Base-by-base conservation (phyloP, 2,888 invertebrate genomes). In the Tachina fera region DNA sequence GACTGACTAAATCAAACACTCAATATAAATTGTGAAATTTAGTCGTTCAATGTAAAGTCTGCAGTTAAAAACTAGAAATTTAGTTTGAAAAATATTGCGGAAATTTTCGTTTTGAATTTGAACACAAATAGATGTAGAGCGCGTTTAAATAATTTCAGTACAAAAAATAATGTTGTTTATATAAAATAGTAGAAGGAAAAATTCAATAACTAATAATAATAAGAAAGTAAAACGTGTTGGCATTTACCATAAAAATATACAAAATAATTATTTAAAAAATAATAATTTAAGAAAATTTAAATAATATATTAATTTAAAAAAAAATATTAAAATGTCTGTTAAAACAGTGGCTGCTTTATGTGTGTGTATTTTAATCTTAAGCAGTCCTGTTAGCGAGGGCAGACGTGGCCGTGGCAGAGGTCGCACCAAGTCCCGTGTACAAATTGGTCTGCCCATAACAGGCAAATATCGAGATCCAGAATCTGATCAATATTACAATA, bases 391-490 rank as follows among this genome's bases (percentile, higher is more conserved):
- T 51, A 91, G 91, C 80, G 92, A 92, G 22, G 95, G 94, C 3
- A 94, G 97, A 65, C 94, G 97, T 89, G 96, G 96, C 11, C 94
- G 97, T 83, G 94, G 94, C 47, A 94, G 96, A 89, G 94, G 96
- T 88, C 95, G 96, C 89, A 95, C 96, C 71, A 96, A 96, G 90
- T 97, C 96, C 0, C 95, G 96, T 94, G 96, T 96, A 90, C 97
- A 97, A 95, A 97, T 97, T 89, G 97, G 97, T 71, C 92, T 97
- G 88, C 97, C 97, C 1, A 96, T 97, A 81, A 97, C 97, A 49
- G 97, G 97, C 85, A 97, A 97, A 93, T 97, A 97, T 91, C 94
- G 97, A 88, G 97, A 97, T 93, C 96, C 97, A 0, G 97, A 97
- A 92, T 97, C 97, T 9, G 97, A 97, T 93, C 96, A 97, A 91